These are phyloP conservation scores for Zygogramma bicolorata DNA, from an alignment of 2,888 invertebrate species.

Conservation along the genomic window DNA sequence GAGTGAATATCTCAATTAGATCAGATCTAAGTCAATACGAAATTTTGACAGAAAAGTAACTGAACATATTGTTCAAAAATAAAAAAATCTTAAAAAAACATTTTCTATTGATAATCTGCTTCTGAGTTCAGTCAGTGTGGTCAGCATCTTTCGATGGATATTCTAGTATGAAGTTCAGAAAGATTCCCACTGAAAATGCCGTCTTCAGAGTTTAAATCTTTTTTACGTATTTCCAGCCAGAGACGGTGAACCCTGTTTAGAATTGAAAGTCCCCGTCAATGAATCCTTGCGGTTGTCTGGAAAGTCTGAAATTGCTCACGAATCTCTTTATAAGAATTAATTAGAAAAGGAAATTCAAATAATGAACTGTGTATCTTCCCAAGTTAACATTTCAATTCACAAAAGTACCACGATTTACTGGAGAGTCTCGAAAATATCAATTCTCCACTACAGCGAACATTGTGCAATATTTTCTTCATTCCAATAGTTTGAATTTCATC, in stretches of 20 bases:
- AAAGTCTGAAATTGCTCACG: slow-evolving; percentile 27
- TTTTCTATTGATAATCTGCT: no score
- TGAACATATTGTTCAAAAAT: no score
- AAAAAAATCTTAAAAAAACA: no score
- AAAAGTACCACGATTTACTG: slow-evolving; percentile 18
- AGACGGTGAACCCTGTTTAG: neutral
- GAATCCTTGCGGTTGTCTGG: neutral
- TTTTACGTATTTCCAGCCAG: no score
- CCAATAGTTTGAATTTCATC: neutral
- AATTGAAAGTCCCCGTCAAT: neutral
- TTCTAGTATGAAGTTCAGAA: no score
- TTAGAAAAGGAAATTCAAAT: slow-evolving; percentile 34
- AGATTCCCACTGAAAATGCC: no score
- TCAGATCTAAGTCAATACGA: no score
- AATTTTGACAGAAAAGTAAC: no score
- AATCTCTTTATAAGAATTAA: slow-evolving; percentile 34
- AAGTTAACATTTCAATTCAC: slow-evolving; percentile 21
- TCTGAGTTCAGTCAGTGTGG: no score
- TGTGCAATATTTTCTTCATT: neutral
- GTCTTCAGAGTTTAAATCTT: no score
- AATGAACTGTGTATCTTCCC: slow-evolving; percentile 23
- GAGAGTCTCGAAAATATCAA: slow-evolving; percentile 1
- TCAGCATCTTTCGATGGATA: no score
- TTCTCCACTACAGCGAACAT: neutral
- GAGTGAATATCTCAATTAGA: no score